A percentile compares a stretch with the other conserved stretches of the same genome.
Evolutionary conservation across 1,140 invertebrate species (phyloP).

Genomic region (Pollicipes pollicipes): DNA sequence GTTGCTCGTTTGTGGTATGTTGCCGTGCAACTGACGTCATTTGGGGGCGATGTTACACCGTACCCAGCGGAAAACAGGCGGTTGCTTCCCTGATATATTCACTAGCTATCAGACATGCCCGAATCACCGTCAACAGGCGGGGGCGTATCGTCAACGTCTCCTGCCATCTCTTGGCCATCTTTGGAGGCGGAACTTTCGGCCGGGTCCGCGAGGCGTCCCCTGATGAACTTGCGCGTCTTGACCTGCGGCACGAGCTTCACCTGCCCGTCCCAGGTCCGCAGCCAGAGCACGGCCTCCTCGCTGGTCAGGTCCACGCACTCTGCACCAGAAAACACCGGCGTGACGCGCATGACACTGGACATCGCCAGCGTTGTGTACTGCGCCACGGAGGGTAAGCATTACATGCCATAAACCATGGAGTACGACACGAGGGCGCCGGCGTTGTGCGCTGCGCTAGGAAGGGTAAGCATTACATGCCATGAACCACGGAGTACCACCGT

Average conservation of each 20-base stretch:
- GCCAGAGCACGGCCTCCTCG: background rate
- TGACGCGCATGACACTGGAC: background rate
- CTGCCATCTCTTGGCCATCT: background rate
- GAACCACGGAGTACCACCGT: background rate
- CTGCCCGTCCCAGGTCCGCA: background rate
- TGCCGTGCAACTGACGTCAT: too few relatives aligned
- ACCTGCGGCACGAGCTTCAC: background rate
- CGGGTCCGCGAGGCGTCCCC: background rate
- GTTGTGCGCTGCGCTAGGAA: background rate
- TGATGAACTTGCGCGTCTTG: background rate
- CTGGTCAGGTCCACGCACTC: background rate
- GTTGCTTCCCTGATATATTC: too few relatives aligned
- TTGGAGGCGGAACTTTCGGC: background rate
- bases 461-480: background rate
- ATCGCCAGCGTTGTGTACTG: background rate
- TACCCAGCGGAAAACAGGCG: too few relatives aligned
- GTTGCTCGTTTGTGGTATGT: too few relatives aligned
- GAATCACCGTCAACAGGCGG: too few relatives aligned
- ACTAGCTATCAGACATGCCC: too few relatives aligned
- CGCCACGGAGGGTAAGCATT: background rate
- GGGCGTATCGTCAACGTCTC: background rate
- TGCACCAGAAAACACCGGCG: background rate
- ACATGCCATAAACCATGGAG: background rate
- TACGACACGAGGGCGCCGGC: background rate
- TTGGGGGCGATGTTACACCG: too few relatives aligned